Conservation (phyloP, 2,113 vertebrate species). For the Ciconia boyciana region DNA sequence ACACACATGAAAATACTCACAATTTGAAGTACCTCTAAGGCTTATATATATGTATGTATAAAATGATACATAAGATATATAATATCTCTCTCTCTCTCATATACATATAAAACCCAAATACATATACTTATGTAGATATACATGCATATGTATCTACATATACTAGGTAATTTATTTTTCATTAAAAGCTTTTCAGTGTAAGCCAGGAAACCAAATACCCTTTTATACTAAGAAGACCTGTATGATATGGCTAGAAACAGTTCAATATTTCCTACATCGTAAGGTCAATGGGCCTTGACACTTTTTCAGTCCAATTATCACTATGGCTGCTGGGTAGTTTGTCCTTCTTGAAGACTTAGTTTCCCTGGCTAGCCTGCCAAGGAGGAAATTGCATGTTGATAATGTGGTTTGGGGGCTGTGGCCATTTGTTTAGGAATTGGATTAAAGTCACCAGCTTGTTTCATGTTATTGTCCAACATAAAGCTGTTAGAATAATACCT, state of each 20-base stretch:
- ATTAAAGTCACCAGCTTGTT: not conserved
- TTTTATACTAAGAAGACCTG: not conserved
- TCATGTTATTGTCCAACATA: not conserved
- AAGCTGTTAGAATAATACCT: not conserved
- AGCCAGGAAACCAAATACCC: not conserved
- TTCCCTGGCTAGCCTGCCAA: not conserved
- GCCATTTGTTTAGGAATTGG: not conserved
- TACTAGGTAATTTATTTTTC: not conserved
- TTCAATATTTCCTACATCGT: not conserved
- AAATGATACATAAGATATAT: not conserved
- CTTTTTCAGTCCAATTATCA: not conserved
- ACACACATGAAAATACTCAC: not conserved
- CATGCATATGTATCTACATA: not conserved
- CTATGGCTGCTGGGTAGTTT: not conserved
- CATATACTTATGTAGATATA: not conserved
- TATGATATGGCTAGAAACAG: not conserved
- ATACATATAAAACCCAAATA: not conserved
- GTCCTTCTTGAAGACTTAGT: not conserved
- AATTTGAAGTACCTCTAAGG: not conserved
- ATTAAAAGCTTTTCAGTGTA: not conserved
- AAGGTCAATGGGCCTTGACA: not conserved
- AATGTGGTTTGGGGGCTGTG: not conserved
- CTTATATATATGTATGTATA: not conserved
- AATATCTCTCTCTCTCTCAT: not conserved
- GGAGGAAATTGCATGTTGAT: not conserved